A percentile compares a stretch with the other conserved stretches of the same genome.
phyloP scores from a whole-genome alignment of 2,113 vertebrate species.

The Erinaceus europaeus region DNA sequence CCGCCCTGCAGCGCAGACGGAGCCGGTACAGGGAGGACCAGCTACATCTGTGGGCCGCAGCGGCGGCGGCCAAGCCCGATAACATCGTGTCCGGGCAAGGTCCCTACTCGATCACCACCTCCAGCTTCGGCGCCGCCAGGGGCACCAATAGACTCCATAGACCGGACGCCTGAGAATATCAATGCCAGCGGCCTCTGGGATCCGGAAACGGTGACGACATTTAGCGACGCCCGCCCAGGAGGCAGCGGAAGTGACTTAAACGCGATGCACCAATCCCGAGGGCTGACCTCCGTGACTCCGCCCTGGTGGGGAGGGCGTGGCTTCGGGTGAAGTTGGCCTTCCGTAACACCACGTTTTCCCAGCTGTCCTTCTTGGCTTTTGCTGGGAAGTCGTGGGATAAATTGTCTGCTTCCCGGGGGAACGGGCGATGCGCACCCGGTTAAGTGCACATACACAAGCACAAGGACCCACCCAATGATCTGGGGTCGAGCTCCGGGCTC shows the following conservation, averaged over 20 bases:
- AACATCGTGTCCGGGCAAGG: slow-evolving; percentile 73
- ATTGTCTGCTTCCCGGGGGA: background rate
- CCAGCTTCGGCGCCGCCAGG: slow-evolving; percentile 49
- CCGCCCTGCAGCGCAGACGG: slow-evolving; percentile 72
- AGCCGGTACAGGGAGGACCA: slow-evolving; percentile 78
- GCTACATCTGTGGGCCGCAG: slow-evolving; percentile 75
- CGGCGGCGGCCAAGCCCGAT: slow-evolving; percentile 78
- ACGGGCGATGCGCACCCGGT: no score
- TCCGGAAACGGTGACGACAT: slow-evolving; percentile 20
- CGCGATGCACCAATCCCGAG: rapidly evolving
- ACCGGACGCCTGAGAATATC: rapidly evolving
- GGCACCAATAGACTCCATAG: slow-evolving; percentile 64
- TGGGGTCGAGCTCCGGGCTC: no score
- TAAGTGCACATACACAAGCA: no score
- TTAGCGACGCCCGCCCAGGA: background rate
- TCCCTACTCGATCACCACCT: slow-evolving; percentile 42
- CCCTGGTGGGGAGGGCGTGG: rapidly evolving
- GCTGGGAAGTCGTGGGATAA: no score
- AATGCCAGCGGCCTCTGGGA: background rate
- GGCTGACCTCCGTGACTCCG: rapidly evolving
- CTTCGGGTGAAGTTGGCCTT: rapidly evolving
- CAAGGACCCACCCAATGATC: no score
- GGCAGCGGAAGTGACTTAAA: slow-evolving; percentile 21
- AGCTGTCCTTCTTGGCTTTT: background rate
- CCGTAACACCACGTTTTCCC: rapidly evolving